Evolutionary conservation across 2,797 vertebrate genomes (phyloP).

Genomic region (Enteromius afrohamiltoni): DNA sequence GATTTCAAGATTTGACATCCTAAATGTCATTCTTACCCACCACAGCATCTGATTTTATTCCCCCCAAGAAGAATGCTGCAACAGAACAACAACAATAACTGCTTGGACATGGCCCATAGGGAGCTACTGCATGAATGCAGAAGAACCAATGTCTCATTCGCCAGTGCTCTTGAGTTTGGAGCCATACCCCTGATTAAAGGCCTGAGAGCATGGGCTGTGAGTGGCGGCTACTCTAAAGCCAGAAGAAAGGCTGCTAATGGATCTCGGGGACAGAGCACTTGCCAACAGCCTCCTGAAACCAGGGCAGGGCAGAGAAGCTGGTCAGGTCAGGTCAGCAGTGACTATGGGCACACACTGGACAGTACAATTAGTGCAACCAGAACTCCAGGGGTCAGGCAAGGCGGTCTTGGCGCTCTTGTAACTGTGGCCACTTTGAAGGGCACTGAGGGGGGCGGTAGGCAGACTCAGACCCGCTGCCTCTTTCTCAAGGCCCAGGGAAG

Average conservation of each 20-base stretch:
- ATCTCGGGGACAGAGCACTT: slow-evolving; percentile 60
- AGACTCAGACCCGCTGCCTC: slow-evolving; percentile 80
- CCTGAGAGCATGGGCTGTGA: slow-evolving; percentile 78
- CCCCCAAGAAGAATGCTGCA: slow-evolving; percentile 73
- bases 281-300: slow-evolving; percentile 54
- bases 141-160: slow-evolving; percentile 69
- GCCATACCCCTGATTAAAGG: slow-evolving; percentile 77
- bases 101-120: slow-evolving; percentile 69
- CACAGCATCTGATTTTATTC: slow-evolving; percentile 35
- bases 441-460: slow-evolving; percentile 73
- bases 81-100: slow-evolving; percentile 86
- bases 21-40: slow-evolving; percentile 28
- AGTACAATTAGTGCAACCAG: slow-evolving; percentile 23
- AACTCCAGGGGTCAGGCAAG: slow-evolving; percentile 61
- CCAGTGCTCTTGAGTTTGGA: slow-evolving; percentile 74
- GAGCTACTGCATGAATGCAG: slow-evolving; percentile 73
- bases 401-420: slow-evolving; percentile 75
- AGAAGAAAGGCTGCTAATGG: slow-evolving; percentile 66
- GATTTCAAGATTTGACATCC: not conserved
- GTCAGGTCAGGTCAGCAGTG: slow-evolving; percentile 23
- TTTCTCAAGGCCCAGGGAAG: slow-evolving; percentile 76
- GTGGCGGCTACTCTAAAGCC: slow-evolving; percentile 70
- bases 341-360: slow-evolving; percentile 41
- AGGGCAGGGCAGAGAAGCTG: slow-evolving; percentile 34
- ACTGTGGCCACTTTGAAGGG: slow-evolving; percentile 81